Conservation (phyloP, 1,140 invertebrate genomes). For the Sarcophaga peregrina region DNA sequence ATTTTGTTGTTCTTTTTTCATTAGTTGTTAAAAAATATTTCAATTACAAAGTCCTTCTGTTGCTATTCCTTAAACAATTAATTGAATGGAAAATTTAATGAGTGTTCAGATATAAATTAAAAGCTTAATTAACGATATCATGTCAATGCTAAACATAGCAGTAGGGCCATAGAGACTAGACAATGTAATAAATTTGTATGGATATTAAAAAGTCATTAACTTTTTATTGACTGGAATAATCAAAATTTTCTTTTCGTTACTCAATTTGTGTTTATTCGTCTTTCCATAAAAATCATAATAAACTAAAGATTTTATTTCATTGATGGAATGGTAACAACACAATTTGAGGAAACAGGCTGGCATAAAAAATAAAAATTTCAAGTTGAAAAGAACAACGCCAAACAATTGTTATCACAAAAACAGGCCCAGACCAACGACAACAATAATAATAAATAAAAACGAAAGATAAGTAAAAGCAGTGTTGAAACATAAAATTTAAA, state of each 20-base stretch:
- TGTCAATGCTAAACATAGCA: neutral
- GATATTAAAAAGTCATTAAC: neutral
- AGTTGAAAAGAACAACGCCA: neutral
- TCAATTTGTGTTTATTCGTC: neutral
- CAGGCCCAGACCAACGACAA: too few relatives aligned
- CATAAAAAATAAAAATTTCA: neutral
- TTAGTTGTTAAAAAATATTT: neutral
- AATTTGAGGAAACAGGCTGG: neutral
- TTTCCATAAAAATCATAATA: slow-evolving; percentile 23
- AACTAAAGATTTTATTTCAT: slow-evolving; percentile 16
- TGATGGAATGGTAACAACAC: neutral
- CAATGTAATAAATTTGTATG: neutral
- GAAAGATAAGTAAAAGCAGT: neutral
- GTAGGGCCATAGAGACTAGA: neutral
- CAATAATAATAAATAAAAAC: too few relatives aligned
- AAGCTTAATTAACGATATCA: neutral
- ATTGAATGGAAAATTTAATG: slow-evolving; percentile 12
- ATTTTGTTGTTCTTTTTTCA: neutral
- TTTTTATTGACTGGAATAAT: neutral
- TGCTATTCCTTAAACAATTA: neutral
- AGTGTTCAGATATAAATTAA: neutral
- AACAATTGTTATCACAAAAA: too few relatives aligned
- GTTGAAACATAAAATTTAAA: neutral
- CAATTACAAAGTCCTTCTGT: neutral
- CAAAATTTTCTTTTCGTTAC: neutral